Conservation (phyloP, 1,140 invertebrate genomes). For the Hyles euphorbiae region DNA sequence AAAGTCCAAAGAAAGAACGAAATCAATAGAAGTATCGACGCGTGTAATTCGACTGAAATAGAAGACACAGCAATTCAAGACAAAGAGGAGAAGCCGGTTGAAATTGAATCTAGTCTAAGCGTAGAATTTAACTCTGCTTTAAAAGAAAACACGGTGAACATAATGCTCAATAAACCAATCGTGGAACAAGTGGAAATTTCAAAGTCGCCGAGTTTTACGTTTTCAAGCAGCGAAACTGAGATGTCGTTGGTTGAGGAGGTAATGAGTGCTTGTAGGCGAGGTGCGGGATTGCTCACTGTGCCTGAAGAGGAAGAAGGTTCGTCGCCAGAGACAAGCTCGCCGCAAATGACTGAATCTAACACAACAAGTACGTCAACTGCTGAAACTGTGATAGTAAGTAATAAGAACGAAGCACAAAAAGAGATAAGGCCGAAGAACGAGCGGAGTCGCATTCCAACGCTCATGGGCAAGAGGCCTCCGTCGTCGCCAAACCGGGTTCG, state of each 20-base stretch:
- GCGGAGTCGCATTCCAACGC: slow-evolving; percentile 66
- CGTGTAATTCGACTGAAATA: slow-evolving; percentile 37
- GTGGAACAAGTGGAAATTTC: slow-evolving; percentile 36
- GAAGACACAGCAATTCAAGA: slow-evolving; percentile 27
- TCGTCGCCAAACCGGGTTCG: slow-evolving; percentile 51
- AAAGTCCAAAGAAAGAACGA: slow-evolving; percentile 73
- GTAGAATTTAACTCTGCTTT: slow-evolving; percentile 53
- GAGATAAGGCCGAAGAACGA: slow-evolving; percentile 44
- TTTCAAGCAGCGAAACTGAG: slow-evolving; percentile 44
- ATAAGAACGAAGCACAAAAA: slow-evolving; percentile 59
- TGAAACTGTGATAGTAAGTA: slow-evolving; percentile 77
- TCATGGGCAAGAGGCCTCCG: slow-evolving; percentile 61
- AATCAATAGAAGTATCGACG: slow-evolving; percentile 67
- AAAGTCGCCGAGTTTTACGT: slow-evolving; percentile 58
- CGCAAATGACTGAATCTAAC: slow-evolving; percentile 79
- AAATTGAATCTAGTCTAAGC: slow-evolving; percentile 56
- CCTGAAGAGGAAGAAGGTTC: slow-evolving; percentile 79
- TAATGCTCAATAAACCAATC: slow-evolving; percentile 47
- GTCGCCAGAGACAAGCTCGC: slow-evolving; percentile 66
- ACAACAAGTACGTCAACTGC: slow-evolving; percentile 81
- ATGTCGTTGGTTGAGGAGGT: slow-evolving; percentile 67
- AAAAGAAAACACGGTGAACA: slow-evolving; percentile 64
- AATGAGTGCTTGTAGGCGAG: slow-evolving; percentile 61
- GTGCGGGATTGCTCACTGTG: slow-evolving; percentile 74
- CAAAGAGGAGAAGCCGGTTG: slow-evolving; percentile 46